Percentiles rank a stretch among this genome's conserved stretches.
Conservation (phyloP, 2,797 vertebrate species). For the Sebastes paucispinis region DNA sequence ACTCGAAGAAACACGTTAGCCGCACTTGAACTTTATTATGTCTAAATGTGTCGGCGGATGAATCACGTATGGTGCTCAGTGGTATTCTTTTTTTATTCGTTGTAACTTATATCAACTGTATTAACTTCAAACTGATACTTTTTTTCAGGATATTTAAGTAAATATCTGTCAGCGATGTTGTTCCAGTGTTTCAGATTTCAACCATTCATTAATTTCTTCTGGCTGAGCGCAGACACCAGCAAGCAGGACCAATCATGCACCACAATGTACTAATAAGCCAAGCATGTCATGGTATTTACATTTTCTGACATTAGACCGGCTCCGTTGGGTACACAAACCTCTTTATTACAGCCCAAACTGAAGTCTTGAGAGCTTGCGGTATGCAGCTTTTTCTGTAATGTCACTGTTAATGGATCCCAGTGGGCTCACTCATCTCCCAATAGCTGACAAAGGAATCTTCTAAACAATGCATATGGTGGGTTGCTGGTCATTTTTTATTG, state of each 20-base stretch:
- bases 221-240: not conserved
- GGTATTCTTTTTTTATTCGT: not conserved
- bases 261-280: slow-evolving; percentile 35
- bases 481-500: slow-evolving; percentile 36
- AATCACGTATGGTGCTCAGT: not conserved
- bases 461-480: slow-evolving; percentile 45
- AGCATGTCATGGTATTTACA: slow-evolving; percentile 23
- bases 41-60: not conserved
- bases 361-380: slow-evolving; percentile 34
- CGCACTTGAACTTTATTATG: not conserved
- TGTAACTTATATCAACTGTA: not conserved
- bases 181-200: slow-evolving; percentile 3
- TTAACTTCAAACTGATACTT: not conserved
- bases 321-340: slow-evolving; percentile 1
- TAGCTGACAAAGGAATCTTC: slow-evolving; percentile 43
- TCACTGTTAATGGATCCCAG: slow-evolving; percentile 70
- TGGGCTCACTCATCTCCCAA: slow-evolving; percentile 47
- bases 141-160: not conserved
- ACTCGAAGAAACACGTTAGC: not conserved
- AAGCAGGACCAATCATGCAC: slow-evolving; percentile 11
- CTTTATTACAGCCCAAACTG: not conserved
- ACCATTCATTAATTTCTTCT: slow-evolving; percentile 25
- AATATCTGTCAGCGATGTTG: slow-evolving; percentile 13
- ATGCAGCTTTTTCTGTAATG: slow-evolving; percentile 27
- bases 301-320: slow-evolving; percentile 43